Percentiles rank a stretch among this genome's conserved stretches.
Conservation (phyloP, 2,797 vertebrate species). For the Danio aesculapii region DNA sequence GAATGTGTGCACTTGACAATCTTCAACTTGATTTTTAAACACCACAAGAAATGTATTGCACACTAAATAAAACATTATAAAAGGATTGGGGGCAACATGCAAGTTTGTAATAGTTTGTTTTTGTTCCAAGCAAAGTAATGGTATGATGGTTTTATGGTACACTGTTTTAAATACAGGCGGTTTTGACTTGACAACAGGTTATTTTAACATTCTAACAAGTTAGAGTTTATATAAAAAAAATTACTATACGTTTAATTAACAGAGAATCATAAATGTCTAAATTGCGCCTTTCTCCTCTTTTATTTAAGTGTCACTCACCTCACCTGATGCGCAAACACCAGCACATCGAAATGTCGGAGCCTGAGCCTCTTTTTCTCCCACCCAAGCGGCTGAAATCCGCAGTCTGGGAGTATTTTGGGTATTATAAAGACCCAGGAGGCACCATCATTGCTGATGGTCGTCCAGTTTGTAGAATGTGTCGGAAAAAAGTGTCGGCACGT, state of each 20-base stretch:
- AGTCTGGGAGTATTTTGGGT: conserved; percentile 57
- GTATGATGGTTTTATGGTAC: conserved; percentile 26
- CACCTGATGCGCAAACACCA: conserved; percentile 36
- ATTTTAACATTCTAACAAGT: background rate
- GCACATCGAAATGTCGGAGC: conserved; percentile 22
- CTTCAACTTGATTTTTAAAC: background rate
- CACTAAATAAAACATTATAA: background rate
- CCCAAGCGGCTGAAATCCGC: conserved; percentile 56
- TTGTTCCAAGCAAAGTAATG: background rate
- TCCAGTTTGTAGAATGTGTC: conserved; percentile 56
- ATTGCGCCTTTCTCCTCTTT: conserved; percentile 39
- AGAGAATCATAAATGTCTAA: conserved; percentile 30
- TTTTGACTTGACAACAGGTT: background rate
- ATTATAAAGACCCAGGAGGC: conserved; percentile 54
- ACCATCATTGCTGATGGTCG: conserved; percentile 51
- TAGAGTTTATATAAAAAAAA: background rate
- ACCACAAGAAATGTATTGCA: background rate
- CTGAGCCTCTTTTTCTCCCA: conserved; percentile 38
- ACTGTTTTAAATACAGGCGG: conserved; percentile 8
- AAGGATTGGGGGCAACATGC: background rate
- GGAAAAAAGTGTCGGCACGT: conserved; percentile 53
- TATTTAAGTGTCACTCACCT: conserved; percentile 42
- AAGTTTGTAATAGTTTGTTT: background rate
- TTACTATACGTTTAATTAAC: background rate
- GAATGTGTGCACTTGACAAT: background rate